Percentiles rank a stretch among this genome's conserved stretches.
Conservation (phyloP, 2,888 invertebrate genomes). For the Tortrix viridana region DNA sequence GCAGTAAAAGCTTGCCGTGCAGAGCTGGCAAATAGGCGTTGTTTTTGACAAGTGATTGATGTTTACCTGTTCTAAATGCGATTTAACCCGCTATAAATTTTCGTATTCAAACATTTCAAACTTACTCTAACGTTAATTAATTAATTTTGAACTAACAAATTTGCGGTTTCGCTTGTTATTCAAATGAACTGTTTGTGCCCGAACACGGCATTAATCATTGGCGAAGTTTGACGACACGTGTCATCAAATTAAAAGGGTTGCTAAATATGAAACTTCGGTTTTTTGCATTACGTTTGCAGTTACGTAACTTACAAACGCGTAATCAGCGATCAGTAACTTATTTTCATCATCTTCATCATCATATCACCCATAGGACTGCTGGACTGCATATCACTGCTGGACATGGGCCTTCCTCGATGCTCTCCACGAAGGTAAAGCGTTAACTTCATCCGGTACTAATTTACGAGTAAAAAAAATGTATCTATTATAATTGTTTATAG, state of each 20-base stretch:
- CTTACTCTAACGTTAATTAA: not conserved
- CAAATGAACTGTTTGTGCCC: conserved; percentile 9
- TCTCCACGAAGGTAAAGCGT: too few species aligned
- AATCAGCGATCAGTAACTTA: too few species aligned
- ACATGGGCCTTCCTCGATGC: too few species aligned
- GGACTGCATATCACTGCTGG: too few species aligned
- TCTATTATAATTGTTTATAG: too few species aligned
- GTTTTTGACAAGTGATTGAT: conserved; percentile 8
- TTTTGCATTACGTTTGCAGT: too few species aligned
- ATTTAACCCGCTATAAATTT: conserved; percentile 6
- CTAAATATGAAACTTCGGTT: not conserved
- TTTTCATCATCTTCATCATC: too few species aligned
- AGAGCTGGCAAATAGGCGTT: conserved; percentile 10
- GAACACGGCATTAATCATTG: conserved; percentile 16
- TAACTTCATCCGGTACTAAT: too few species aligned
- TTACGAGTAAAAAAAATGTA: too few species aligned
- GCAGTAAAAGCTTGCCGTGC: conserved; percentile 15
- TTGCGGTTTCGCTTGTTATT: conserved; percentile 18
- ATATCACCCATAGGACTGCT: too few species aligned
- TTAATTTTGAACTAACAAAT: conserved; percentile 8
- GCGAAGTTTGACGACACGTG: conserved; percentile 18
- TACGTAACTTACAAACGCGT: too few species aligned
- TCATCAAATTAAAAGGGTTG: conserved; percentile 12
- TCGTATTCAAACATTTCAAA: conserved; percentile 10
- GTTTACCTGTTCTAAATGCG: conserved; percentile 2